Percentiles rank a stretch among this genome's conserved stretches.
phyloP scores from a whole-genome alignment of 2,113 vertebrate species.

The Myotis lucifugus region DNA sequence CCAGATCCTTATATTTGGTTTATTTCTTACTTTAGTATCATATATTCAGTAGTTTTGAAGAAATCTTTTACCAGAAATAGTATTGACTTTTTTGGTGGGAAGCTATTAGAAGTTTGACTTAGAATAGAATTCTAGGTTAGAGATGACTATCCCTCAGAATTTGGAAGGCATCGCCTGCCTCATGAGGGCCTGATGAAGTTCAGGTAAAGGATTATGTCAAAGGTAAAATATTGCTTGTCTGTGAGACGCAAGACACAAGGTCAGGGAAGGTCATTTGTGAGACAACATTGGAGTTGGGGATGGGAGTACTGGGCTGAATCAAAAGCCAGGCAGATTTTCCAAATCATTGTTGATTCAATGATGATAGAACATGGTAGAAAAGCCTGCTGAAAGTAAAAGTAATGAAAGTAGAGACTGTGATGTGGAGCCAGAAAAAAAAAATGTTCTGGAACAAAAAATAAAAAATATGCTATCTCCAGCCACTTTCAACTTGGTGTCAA shows the following conservation, averaged over 20 bases:
- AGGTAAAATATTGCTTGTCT: not conserved
- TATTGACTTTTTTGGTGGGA: not conserved
- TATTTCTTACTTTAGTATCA: not conserved
- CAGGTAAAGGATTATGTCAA: not conserved
- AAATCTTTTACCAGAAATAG: not conserved
- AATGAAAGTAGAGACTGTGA: not conserved
- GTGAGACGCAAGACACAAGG: not conserved
- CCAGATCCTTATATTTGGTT: not conserved
- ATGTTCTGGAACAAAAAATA: not conserved
- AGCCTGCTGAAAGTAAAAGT: not conserved
- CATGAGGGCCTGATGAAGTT: not conserved
- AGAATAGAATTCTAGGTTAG: not conserved
- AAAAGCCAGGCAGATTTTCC: slow-evolving; percentile 30
- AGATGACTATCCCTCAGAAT: not conserved
- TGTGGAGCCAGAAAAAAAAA: not conserved
- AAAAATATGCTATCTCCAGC: not conserved
- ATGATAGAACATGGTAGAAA: not conserved
- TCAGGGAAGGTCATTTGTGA: not conserved
- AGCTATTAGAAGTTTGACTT: not conserved
- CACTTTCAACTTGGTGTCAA: not conserved
- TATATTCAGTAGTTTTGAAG: not conserved
- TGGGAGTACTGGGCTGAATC: not conserved
- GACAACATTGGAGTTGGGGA: too few relatives aligned
- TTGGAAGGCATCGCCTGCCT: not conserved
- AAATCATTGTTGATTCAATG: slow-evolving; percentile 7